phyloP scores from a whole-genome alignment of 2,888 invertebrate genomes.

The Schizotus pectinicornis region DNA sequence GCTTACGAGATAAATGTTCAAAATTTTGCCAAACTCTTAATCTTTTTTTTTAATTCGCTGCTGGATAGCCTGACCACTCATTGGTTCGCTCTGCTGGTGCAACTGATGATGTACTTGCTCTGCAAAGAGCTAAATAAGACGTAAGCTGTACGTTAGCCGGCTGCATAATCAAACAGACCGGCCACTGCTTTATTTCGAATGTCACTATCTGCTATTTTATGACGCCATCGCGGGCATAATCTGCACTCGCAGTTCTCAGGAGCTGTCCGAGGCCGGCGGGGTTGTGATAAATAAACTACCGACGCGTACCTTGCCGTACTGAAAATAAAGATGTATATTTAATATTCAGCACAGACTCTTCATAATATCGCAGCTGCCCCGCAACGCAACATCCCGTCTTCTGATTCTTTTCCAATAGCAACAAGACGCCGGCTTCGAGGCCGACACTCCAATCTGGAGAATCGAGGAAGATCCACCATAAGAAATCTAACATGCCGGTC shows the following conservation, averaged over 20 bases:
- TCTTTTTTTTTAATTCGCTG: too few species aligned
- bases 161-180: constrained; percentile 46
- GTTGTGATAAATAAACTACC: constrained; percentile 47
- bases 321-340: constrained; percentile 51
- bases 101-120: too few species aligned
- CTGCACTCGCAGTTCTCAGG: constrained; percentile 51
- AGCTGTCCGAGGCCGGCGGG: constrained; percentile 44
- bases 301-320: constrained; percentile 39
- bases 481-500: too few species aligned
- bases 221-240: constrained; percentile 50
- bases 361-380: constrained; percentile 26
- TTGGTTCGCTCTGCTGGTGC: too few species aligned
- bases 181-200: constrained; percentile 52
- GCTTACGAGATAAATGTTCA: too few species aligned
- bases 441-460: too few species aligned
- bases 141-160: constrained; percentile 45
- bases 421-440: neutral
- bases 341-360: constrained; percentile 44
- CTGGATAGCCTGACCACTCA: too few species aligned
- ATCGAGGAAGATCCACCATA: too few species aligned
- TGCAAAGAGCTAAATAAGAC: constrained; percentile 42
- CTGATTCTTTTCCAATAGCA: constrained; percentile 5
- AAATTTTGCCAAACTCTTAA: too few species aligned
- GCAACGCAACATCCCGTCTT: constrained; percentile 8
- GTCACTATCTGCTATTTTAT: constrained; percentile 52